phyloP scores from a whole-genome alignment of 2,888 invertebrate species.

The Eremobia ochroleuca region DNA sequence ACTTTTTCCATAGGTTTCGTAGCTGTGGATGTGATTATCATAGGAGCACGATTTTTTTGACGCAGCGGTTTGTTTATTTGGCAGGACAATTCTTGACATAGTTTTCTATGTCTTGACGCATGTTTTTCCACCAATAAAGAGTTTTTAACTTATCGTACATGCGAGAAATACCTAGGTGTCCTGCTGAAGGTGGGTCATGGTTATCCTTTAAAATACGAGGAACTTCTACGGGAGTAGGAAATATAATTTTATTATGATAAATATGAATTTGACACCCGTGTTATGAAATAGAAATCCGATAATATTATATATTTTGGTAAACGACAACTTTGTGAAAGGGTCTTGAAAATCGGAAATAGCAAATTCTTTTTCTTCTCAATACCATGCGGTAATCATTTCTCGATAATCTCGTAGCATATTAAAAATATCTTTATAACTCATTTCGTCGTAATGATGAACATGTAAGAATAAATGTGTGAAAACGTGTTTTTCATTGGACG shows the following conservation, averaged over 20 bases:
- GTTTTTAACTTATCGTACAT: background rate
- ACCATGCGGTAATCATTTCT: background rate
- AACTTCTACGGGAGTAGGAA: background rate
- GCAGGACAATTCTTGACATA: background rate
- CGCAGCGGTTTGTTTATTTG: background rate
- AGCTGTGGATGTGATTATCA: too few species aligned
- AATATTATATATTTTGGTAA: background rate
- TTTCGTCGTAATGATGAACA: background rate
- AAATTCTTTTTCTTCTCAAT: background rate
- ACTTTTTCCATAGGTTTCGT: too few species aligned
- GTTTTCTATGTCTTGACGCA: background rate
- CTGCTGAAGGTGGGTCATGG: background rate
- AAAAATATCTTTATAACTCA: constrained; percentile 5
- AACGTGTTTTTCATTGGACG: constrained; percentile 8
- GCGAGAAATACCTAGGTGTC: background rate
- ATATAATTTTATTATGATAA: background rate
- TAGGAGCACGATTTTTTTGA: background rate
- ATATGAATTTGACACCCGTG: background rate
- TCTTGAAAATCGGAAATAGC: background rate
- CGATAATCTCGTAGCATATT: background rate
- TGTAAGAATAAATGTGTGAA: constrained; percentile 18
- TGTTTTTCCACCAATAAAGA: background rate
- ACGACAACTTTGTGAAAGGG: background rate
- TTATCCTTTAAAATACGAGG: background rate
- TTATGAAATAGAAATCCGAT: background rate